Evolutionary conservation across 2,113 vertebrate species (phyloP).

Genomic region (Varanus salvator): DNA sequence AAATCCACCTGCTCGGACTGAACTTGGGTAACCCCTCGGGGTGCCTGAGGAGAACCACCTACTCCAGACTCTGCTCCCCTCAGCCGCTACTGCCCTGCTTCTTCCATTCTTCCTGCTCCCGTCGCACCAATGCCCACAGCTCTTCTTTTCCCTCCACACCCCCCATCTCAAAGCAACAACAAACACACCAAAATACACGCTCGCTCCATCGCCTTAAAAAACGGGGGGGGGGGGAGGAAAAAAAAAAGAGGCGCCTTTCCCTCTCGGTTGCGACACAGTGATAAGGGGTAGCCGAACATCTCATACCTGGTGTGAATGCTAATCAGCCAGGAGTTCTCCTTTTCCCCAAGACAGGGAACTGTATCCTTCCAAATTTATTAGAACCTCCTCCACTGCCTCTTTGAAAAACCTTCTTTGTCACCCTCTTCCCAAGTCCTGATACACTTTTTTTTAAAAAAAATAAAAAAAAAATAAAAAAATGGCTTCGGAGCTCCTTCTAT

Average conservation of each 20-base stretch:
- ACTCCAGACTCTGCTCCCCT: conserved; percentile 74
- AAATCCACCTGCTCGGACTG: conserved; percentile 85
- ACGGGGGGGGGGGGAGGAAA: background rate
- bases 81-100: conserved; percentile 65
- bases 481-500: conserved; percentile 84
- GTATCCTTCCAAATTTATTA: conserved; percentile 99
- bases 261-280: conserved; percentile 94
- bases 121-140: conserved; percentile 75
- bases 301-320: conserved; percentile 99
- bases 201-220: conserved; percentile 70
- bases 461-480: conserved; percentile 73
- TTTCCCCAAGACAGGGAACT: conserved; percentile 92
- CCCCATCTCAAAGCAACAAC: conserved; percentile 71
- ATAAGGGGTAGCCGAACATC: conserved; percentile 94
- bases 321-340: conserved; percentile 96
- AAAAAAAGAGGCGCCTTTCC: conserved; percentile 78
- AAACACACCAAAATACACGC: conserved; percentile 76
- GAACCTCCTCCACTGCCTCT: conserved; percentile 92
- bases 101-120: conserved; percentile 74
- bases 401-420: conserved; percentile 87
- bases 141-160: conserved; percentile 62
- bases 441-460: conserved; percentile 74
- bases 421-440: conserved; percentile 85
- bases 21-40: conserved; percentile 82
- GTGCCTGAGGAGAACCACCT: conserved; percentile 80